phyloP scores from a whole-genome alignment of 2,888 invertebrate species.

The Dromius quadrimaculatus region DNA sequence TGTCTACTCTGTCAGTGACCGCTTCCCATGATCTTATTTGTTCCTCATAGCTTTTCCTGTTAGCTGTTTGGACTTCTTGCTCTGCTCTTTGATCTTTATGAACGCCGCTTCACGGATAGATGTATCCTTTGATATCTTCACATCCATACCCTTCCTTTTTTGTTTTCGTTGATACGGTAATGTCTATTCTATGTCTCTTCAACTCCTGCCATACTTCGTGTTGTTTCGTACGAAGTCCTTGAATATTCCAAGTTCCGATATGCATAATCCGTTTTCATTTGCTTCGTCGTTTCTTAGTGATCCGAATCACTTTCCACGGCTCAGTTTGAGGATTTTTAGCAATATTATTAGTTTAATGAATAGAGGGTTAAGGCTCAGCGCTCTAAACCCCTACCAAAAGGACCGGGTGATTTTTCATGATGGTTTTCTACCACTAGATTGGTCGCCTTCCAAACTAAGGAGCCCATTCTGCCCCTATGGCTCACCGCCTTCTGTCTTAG shows the following conservation, averaged over 20 bases:
- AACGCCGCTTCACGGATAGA: too few relatives aligned
- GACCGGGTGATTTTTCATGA: not conserved
- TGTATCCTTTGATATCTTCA: too few relatives aligned
- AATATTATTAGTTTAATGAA: not conserved
- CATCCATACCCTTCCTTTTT: not conserved
- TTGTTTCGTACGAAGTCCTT: not conserved
- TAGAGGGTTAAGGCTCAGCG: not conserved
- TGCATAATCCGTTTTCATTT: not conserved
- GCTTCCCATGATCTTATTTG: too few relatives aligned
- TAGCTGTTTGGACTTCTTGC: too few relatives aligned
- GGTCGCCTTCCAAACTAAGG: too few relatives aligned
- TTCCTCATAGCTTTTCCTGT: too few relatives aligned
- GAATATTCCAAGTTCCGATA: not conserved
- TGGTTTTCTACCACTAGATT: too few relatives aligned
- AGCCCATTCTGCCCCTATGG: too few relatives aligned
- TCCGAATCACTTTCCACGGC: not conserved
- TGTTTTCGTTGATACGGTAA: not conserved
- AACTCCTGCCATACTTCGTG: not conserved
- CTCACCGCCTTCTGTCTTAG: too few relatives aligned
- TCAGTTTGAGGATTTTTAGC: not conserved
- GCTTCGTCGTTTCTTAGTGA: not conserved
- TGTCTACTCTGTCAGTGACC: too few relatives aligned
- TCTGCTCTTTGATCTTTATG: too few relatives aligned
- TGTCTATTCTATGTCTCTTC: constrained; percentile 1
- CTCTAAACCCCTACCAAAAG: not conserved